These are phyloP conservation scores for Heterodera filipjevi DNA, from an alignment of 2,888 invertebrate genomes.

Conservation along the genomic window DNA sequence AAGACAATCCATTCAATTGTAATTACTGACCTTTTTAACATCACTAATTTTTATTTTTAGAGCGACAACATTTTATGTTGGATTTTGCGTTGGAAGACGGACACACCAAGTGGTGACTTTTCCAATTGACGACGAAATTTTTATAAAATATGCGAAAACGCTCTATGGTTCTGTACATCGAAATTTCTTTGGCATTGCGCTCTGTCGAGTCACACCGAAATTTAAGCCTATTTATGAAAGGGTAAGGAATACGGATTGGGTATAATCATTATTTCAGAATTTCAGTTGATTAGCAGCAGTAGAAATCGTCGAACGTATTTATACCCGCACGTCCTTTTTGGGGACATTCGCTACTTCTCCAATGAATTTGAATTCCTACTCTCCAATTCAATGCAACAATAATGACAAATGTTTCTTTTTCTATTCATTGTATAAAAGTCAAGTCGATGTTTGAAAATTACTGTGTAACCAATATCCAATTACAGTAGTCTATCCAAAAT, in stretches of 20 bases:
- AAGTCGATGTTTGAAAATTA: too few species aligned
- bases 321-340: conserved; percentile 26
- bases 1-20: conserved; percentile 30
- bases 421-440: not conserved
- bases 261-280: not conserved
- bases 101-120: not conserved
- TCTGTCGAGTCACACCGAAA: conserved; percentile 16
- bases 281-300: conserved; percentile 17
- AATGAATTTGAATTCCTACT: not conserved
- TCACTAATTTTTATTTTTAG: conserved; percentile 20
- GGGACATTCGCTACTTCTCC: conserved; percentile 14
- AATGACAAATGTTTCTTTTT: not conserved
- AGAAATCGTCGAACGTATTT: not conserved
- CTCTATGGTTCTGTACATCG: conserved; percentile 8
- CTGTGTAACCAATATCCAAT: too few species aligned
- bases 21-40: not conserved
- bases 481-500: too few species aligned
- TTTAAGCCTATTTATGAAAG: conserved; percentile 22
- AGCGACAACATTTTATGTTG: conserved; percentile 27
- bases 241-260: conserved; percentile 15
- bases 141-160: conserved; percentile 16
- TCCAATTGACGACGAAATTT: conserved; percentile 31
- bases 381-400: not conserved
- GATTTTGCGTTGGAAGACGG: not conserved
- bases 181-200: conserved; percentile 32